Percentiles rank a stretch among this genome's conserved stretches.
Evolutionary conservation across 2,113 vertebrate species (phyloP).

Genomic region (Microtus ochrogaster): DNA sequence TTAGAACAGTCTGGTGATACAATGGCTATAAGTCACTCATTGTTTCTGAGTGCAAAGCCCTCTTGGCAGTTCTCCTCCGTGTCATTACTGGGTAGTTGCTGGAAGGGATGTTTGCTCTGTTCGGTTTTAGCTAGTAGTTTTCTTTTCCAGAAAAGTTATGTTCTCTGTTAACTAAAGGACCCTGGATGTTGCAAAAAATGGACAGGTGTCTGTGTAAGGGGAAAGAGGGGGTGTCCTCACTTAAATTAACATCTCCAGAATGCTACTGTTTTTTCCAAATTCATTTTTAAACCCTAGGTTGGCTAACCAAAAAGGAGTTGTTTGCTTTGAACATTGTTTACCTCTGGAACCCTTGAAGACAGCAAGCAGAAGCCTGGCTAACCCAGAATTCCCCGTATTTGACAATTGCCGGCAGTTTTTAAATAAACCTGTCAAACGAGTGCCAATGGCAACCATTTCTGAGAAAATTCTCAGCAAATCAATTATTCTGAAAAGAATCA

Average conservation of each 20-base stretch:
- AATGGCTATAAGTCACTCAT: background rate
- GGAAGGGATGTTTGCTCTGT: background rate
- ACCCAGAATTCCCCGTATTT: conserved; percentile 16
- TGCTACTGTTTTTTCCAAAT: conserved; percentile 54
- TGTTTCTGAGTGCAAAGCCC: conserved; percentile 37
- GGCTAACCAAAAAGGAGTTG: conserved; percentile 28
- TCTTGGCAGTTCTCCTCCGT: conserved; percentile 57
- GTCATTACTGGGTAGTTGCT: background rate
- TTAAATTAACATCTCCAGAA: conserved; percentile 40
- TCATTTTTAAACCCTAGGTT: conserved; percentile 49
- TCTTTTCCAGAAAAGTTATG: conserved; percentile 18
- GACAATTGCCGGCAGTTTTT: conserved; percentile 7
- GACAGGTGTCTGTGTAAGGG: background rate
- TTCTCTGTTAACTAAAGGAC: conserved; percentile 44
- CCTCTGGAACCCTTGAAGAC: conserved; percentile 29
- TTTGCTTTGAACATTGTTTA: conserved; percentile 53
- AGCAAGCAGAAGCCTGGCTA: conserved; percentile 33
- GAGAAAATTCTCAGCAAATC: conserved; percentile 46
- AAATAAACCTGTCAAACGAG: conserved; percentile 43
- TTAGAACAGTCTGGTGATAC: background rate
- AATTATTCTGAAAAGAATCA: conserved; percentile 21
- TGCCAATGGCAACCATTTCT: conserved; percentile 35
- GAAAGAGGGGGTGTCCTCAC: background rate
- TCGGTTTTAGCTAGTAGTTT: background rate
- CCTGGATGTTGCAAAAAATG: background rate